A percentile compares a stretch with the other conserved stretches of the same genome.
These are phyloP conservation scores for Clostera curtula DNA, from an alignment of 2,888 invertebrate species.

Conservation along the genomic window DNA sequence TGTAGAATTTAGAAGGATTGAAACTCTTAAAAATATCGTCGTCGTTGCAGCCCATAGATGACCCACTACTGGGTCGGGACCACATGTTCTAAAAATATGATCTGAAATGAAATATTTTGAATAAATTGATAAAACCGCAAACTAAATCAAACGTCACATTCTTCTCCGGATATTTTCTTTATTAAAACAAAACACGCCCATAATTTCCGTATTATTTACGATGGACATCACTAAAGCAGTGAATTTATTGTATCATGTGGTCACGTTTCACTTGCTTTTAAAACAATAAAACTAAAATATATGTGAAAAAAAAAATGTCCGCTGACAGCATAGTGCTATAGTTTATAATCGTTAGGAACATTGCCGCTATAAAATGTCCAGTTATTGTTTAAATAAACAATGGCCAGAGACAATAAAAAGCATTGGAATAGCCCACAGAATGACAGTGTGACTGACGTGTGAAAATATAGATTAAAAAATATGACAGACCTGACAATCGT, in stretches of 20 bases:
- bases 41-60: too few species aligned
- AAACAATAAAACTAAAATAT: constrained; percentile 39
- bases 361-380: constrained; percentile 54
- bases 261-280: constrained; percentile 34
- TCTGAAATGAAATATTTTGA: constrained; percentile 19
- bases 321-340: constrained; percentile 33
- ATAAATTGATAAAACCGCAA: constrained; percentile 12
- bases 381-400: constrained; percentile 73
- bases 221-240: constrained; percentile 31
- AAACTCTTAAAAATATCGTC: too few species aligned
- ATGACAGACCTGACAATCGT: constrained; percentile 10
- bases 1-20: too few species aligned
- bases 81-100: constrained; percentile 22
- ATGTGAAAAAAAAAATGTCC: constrained; percentile 26
- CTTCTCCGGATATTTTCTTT: constrained; percentile 25
- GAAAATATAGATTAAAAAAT: constrained; percentile 41
- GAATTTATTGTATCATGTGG: constrained; percentile 40
- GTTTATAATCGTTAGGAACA: constrained; percentile 63
- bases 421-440: constrained; percentile 51
- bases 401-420: constrained; percentile 54
- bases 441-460: constrained; percentile 50
- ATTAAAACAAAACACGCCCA: constrained; percentile 30
- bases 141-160: constrained; percentile 33
- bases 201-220: constrained; percentile 36
- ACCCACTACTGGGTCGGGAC: too few species aligned